Percentiles rank a stretch among this genome's conserved stretches.
phyloP scores from a whole-genome alignment of 1,140 invertebrate species.

The Diachasmimorpha longicaudata region DNA sequence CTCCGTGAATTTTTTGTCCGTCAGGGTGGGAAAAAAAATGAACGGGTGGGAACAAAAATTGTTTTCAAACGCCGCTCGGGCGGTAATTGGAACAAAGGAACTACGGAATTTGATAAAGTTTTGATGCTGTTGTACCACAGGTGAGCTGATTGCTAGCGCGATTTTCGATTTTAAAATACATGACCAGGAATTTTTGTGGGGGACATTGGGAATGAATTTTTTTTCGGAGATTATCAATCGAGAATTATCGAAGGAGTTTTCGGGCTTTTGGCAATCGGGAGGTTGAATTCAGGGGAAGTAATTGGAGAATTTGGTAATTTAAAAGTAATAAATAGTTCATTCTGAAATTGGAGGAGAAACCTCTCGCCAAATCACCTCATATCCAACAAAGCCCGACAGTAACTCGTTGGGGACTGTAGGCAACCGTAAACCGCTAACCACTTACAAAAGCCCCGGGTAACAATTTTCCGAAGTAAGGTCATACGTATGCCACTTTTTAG shows the following conservation, averaged over 20 bases:
- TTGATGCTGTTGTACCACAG: not conserved
- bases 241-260: no score
- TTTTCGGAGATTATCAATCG: no score
- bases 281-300: no score
- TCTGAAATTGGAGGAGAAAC: no score
- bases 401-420: not conserved
- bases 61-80: not conserved
- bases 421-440: not conserved
- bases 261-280: no score
- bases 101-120: not conserved
- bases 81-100: not conserved
- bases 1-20: not conserved
- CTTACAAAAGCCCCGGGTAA: not conserved
- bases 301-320: no score
- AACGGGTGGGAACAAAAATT: not conserved
- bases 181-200: not conserved
- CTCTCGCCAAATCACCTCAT: no score
- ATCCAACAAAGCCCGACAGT: not conserved
- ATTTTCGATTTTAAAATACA: not conserved
- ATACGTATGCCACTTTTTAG: slow-evolving; percentile 4
- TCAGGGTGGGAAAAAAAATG: not conserved
- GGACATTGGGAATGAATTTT: no score
- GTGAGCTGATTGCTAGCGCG: not conserved
- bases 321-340: no score
- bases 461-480: not conserved